phyloP scores from a whole-genome alignment of 2,797 vertebrate genomes.

The Spinus olivaceus region DNA sequence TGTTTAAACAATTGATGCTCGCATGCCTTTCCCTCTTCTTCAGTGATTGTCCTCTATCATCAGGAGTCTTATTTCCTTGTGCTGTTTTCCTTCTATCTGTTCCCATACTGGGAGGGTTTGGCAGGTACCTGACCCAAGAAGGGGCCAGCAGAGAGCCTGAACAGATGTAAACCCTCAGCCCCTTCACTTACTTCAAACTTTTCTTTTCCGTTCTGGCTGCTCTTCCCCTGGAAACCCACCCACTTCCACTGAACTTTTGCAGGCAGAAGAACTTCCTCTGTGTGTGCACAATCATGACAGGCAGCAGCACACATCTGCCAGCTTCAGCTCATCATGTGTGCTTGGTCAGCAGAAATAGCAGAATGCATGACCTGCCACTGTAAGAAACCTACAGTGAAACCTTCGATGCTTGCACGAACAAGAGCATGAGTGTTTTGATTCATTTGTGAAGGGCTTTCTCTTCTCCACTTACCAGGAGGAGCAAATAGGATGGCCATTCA shows the following conservation, averaged over 20 bases:
- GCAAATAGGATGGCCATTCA: rapidly evolving
- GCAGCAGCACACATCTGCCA: not conserved
- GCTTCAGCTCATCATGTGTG: rapidly evolving
- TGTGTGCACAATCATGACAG: rapidly evolving
- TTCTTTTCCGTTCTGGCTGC: not conserved
- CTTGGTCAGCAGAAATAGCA: not conserved
- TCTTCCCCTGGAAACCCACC: not conserved
- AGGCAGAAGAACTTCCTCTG: not conserved
- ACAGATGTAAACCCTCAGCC: not conserved
- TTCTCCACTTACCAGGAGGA: not conserved
- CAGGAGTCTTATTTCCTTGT: not conserved
- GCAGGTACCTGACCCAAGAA: not conserved
- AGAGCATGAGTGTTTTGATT: rapidly evolving
- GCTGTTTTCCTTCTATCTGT: not conserved
- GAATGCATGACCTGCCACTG: rapidly evolving
- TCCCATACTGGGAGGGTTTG: not conserved
- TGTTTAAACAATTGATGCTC: not conserved
- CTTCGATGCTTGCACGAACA: not conserved
- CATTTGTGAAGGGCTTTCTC: rapidly evolving
- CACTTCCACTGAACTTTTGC: rapidly evolving
- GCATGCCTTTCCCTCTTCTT: not conserved
- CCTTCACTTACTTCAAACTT: not conserved
- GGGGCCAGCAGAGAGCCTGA: not conserved
- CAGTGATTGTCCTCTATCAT: not conserved
- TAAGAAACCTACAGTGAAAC: not conserved